These are phyloP conservation scores for Ectemnius cavifrons DNA, from an alignment of 2,888 invertebrate genomes.

Conservation along the genomic window DNA sequence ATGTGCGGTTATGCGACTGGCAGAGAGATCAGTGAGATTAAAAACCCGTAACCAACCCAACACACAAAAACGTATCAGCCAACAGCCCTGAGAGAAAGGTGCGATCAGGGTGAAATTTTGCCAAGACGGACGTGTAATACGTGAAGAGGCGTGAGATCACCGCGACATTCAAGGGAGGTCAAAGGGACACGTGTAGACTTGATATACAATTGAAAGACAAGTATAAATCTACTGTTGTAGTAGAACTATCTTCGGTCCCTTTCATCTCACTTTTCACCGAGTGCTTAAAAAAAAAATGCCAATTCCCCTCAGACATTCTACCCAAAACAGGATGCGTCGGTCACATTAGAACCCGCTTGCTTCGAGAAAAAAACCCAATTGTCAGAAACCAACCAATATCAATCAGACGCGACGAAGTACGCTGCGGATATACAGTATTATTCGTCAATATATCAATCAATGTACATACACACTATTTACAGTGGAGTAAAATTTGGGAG, in stretches of 20 bases:
- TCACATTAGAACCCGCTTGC: slow-evolving; percentile 32
- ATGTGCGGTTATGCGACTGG: slow-evolving; percentile 44
- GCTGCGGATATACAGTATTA: slow-evolving; percentile 4
- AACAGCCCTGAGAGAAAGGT: slow-evolving; percentile 71
- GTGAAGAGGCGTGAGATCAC: slow-evolving; percentile 55
- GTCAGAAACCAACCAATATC: no score
- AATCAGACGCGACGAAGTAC: no score
- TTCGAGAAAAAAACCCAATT: slow-evolving; percentile 14
- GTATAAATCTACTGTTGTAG: background rate
- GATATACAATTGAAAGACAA: background rate
- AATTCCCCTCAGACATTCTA: slow-evolving; percentile 61
- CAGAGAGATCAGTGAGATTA: slow-evolving; percentile 61
- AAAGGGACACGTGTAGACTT: background rate
- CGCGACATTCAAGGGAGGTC: slow-evolving; percentile 3
- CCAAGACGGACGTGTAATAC: slow-evolving; percentile 49
- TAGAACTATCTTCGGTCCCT: slow-evolving; percentile 28
- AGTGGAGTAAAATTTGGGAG: no score
- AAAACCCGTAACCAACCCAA: slow-evolving; percentile 76
- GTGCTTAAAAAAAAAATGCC: slow-evolving; percentile 53
- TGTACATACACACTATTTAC: slow-evolving; percentile 22
- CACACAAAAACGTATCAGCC: slow-evolving; percentile 72
- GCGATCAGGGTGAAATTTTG: slow-evolving; percentile 69
- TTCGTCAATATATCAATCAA: slow-evolving; percentile 18
- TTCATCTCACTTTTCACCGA: slow-evolving; percentile 32
- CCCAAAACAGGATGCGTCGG: slow-evolving; percentile 54